Percentiles rank a stretch among this genome's conserved stretches.
Evolutionary conservation across 92 coral and sea anemone species (phyloP).

Genomic region (Epizoanthus illoricatus): DNA sequence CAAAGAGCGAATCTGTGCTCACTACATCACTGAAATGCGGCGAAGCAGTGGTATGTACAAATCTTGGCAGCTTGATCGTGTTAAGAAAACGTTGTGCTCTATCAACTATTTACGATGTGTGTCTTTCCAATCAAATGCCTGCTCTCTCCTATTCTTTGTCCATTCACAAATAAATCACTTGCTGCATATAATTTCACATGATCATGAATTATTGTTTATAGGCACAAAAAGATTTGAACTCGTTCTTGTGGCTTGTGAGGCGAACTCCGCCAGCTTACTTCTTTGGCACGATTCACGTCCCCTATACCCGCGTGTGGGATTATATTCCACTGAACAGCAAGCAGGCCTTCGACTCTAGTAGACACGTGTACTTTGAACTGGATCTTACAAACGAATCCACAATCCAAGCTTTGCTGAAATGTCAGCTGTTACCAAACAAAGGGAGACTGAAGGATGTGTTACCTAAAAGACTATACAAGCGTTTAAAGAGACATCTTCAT

Average conservation of each 20-base stretch:
- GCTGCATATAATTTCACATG: conserved; percentile 53
- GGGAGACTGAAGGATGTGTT: conserved; percentile 59
- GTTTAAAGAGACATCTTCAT: conserved; percentile 73
- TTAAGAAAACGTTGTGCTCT: not conserved
- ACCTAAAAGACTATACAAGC: conserved; percentile 73
- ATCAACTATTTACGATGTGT: conserved; percentile 21
- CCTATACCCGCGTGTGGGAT: conserved; percentile 98
- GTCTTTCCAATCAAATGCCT: conserved; percentile 62
- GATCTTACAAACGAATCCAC: conserved; percentile 81
- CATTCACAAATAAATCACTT: conserved; percentile 55
- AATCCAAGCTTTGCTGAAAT: conserved; percentile 73
- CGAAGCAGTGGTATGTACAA: conserved; percentile 33
- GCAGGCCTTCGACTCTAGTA: conserved; percentile 75
- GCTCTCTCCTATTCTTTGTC: conserved; percentile 49
- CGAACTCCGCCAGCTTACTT: conserved; percentile 93
- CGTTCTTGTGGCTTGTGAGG: conserved; percentile 87
- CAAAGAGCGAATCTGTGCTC: conserved; percentile 23
- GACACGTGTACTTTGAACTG: conserved; percentile 92
- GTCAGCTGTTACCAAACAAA: conserved; percentile 90
- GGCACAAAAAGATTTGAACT: conserved; percentile 80
- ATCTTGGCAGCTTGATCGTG: not conserved
- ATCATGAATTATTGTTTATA: conserved; percentile 57
- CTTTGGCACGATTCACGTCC: conserved; percentile 97
- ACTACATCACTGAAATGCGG: conserved; percentile 31
- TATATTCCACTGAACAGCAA: conserved; percentile 93